phyloP scores from a whole-genome alignment of 1,140 invertebrate species.

The Apis laboriosa region DNA sequence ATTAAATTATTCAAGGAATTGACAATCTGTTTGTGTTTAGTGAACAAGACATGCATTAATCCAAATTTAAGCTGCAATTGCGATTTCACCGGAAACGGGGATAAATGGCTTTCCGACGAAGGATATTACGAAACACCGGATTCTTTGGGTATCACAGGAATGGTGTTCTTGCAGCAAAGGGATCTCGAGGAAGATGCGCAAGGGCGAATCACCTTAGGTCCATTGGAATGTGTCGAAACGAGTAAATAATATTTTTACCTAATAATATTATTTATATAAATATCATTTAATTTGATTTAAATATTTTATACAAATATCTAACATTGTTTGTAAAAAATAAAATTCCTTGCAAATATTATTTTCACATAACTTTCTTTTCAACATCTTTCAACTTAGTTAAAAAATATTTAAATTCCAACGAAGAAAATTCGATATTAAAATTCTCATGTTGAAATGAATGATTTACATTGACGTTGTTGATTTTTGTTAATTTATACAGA shows the following conservation, averaged over 20 bases:
- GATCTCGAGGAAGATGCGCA: slow-evolving; percentile 90
- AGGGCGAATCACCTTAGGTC: slow-evolving; percentile 93
- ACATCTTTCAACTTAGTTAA: no score
- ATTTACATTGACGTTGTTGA: no score
- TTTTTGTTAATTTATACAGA: slow-evolving; percentile 81
- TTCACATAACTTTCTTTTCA: no score
- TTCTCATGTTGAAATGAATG: no score
- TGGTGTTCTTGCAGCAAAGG: slow-evolving; percentile 93
- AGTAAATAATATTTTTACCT: slow-evolving; percentile 83
- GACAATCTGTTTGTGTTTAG: slow-evolving; percentile 73
- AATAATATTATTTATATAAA: not conserved
- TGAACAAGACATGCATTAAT: slow-evolving; percentile 90
- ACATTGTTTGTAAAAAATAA: no score
- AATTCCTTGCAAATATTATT: no score
- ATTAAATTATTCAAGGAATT: not conserved
- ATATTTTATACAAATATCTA: no score
- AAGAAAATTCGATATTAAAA: no score
- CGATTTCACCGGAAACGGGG: slow-evolving; percentile 90
- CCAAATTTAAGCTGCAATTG: slow-evolving; percentile 93
- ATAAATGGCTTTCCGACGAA: slow-evolving; percentile 93
- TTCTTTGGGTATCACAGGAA: slow-evolving; percentile 93
- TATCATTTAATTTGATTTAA: not conserved
- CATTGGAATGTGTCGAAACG: slow-evolving; percentile 95
- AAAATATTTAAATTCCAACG: no score
- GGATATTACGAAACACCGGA: slow-evolving; percentile 89